A percentile compares a stretch with the other conserved stretches of the same genome.
These are phyloP conservation scores for Heliangelus exortis DNA, from an alignment of 2,797 vertebrate genomes.

Conservation along the genomic window DNA sequence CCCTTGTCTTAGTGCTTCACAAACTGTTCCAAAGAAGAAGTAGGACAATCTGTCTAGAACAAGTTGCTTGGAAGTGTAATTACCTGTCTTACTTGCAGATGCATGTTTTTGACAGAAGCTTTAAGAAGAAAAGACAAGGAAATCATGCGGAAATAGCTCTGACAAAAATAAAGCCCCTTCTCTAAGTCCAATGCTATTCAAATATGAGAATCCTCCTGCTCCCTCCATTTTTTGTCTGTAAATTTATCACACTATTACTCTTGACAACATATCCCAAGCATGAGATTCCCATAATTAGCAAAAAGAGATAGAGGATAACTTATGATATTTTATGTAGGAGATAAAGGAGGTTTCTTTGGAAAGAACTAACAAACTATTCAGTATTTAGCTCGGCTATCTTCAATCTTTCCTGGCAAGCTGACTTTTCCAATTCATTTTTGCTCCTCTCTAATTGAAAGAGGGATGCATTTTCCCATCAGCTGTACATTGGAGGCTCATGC, in stretches of 20 bases:
- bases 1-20: constrained; percentile 26
- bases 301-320: not conserved
- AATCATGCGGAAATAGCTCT: not conserved
- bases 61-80: constrained; percentile 35
- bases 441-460: not conserved
- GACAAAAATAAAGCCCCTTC: not conserved
- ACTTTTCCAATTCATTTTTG: not conserved
- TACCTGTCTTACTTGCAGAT: constrained; percentile 31
- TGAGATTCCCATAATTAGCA: not conserved
- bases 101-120: not conserved
- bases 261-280: accelerated
- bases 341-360: not conserved
- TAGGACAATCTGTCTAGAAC: constrained; percentile 43
- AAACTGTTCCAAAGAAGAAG: constrained; percentile 54
- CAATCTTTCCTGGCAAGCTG: not conserved
- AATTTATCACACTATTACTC: accelerated
- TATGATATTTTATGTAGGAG: not conserved
- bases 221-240: not conserved
- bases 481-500: not conserved
- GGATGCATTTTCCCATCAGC: not conserved
- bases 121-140: not conserved
- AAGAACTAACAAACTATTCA: not conserved
- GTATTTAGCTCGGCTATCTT: not conserved
- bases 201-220: not conserved
- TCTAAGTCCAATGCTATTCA: not conserved